Conservation (phyloP, 2,113 vertebrate species). For the Neotoma lepida region DNA sequence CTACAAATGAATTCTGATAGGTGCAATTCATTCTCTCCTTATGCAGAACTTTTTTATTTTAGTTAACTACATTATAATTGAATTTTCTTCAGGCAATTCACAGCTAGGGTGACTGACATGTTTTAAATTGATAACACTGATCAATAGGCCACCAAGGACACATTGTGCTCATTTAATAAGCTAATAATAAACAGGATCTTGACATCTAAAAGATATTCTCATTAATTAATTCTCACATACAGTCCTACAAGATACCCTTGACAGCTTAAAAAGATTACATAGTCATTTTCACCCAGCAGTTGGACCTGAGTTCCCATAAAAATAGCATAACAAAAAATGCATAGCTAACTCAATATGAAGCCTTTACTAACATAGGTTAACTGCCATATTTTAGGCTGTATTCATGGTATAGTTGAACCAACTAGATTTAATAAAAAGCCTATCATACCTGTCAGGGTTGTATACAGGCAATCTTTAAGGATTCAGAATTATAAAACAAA, state of each 20-base stretch:
- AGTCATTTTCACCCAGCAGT: slow-evolving; percentile 27
- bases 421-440: background rate
- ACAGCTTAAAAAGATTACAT: slow-evolving; percentile 22
- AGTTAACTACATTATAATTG: slow-evolving; percentile 61
- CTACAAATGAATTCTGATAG: slow-evolving; percentile 53
- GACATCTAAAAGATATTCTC: slow-evolving; percentile 56
- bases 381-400: background rate
- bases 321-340: background rate
- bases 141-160: slow-evolving; percentile 69
- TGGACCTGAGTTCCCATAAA: slow-evolving; percentile 1
- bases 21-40: slow-evolving; percentile 49
- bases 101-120: slow-evolving; percentile 55
- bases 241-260: background rate
- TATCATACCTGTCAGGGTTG: background rate
- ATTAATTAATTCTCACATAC: slow-evolving; percentile 62
- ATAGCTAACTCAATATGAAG: slow-evolving; percentile 27
- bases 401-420: slow-evolving; percentile 2
- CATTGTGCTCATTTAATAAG: slow-evolving; percentile 56
- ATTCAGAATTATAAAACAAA: background rate
- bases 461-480: background rate
- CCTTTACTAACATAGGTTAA: slow-evolving; percentile 2
- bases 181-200: slow-evolving; percentile 54
- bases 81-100: slow-evolving; percentile 76
- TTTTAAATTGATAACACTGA: slow-evolving; percentile 63
- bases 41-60: slow-evolving; percentile 68